phyloP scores from a whole-genome alignment of 2,888 invertebrate species.

The Apotomis capreana region DNA sequence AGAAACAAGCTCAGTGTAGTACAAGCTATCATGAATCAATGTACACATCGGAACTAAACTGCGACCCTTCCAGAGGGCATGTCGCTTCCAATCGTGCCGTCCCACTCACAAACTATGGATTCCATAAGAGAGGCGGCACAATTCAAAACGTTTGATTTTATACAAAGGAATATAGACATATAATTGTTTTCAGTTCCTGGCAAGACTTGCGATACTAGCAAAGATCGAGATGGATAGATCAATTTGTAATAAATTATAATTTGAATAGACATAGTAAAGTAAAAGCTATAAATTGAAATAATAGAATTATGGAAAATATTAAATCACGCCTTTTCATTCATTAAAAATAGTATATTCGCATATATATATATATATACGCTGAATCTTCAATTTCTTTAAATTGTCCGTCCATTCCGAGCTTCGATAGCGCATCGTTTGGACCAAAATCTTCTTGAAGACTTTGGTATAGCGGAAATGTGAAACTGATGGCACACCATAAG shows the following conservation, averaged over 20 bases:
- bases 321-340: too few relatives aligned
- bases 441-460: conserved; percentile 42
- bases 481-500: conserved; percentile 49
- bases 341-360: too few relatives aligned
- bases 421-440: not conserved
- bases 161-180: not conserved
- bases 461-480: conserved; percentile 49
- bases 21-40: conserved; percentile 48
- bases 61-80: not conserved
- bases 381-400: too few relatives aligned
- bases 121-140: not conserved
- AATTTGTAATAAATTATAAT: conserved; percentile 10
- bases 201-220: conserved; percentile 22
- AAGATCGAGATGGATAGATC: not conserved
- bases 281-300: too few relatives aligned
- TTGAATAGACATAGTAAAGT: too few relatives aligned
- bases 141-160: not conserved
- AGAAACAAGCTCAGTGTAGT: conserved; percentile 53
- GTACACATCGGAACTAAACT: conserved; percentile 29
- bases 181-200: conserved; percentile 14
- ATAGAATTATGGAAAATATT: too few relatives aligned
- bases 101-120: not conserved
- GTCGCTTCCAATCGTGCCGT: not conserved
- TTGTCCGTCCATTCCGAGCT: too few relatives aligned
- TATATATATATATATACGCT: too few relatives aligned